phyloP scores from a whole-genome alignment of 2,888 invertebrate species.

The Ennomos quercinarius region DNA sequence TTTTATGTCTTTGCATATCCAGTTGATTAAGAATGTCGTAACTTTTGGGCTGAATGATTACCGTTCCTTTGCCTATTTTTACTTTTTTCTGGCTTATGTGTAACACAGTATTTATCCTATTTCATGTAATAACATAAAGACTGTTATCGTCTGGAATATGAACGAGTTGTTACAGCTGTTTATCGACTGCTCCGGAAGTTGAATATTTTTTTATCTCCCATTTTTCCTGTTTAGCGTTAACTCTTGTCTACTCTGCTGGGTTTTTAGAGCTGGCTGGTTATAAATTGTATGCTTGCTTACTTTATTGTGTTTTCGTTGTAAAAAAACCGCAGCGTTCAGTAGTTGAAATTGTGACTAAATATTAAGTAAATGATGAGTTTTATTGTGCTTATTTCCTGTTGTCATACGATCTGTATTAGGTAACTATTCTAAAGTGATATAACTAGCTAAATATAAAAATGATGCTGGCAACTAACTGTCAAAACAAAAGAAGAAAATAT shows the following conservation, averaged over 20 bases:
- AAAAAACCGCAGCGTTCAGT: too few relatives aligned
- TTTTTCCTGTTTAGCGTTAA: slow-evolving; percentile 50
- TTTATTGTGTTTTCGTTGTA: too few relatives aligned
- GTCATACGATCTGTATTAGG: too few relatives aligned
- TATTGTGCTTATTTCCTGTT: too few relatives aligned
- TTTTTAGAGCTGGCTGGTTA: neutral
- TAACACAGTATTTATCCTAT: neutral
- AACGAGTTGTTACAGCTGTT: slow-evolving; percentile 1
- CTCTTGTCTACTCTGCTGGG: neutral
- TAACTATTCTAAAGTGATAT: too few relatives aligned
- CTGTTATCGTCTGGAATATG: slow-evolving; percentile 14
- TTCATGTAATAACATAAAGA: neutral
- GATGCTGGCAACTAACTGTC: neutral
- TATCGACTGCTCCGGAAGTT: slow-evolving; percentile 56
- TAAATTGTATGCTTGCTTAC: too few relatives aligned
- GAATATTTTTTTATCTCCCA: slow-evolving; percentile 49
- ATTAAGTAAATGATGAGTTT: too few relatives aligned
- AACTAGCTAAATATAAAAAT: too few relatives aligned
- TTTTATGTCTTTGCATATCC: slow-evolving; percentile 7
- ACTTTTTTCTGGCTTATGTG: neutral
- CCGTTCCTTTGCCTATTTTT: neutral
- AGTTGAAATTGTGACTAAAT: too few relatives aligned
- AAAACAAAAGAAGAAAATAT: slow-evolving; percentile 1
- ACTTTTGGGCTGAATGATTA: slow-evolving; percentile 6
- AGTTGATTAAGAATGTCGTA: slow-evolving; percentile 11